Percentiles rank a stretch among this genome's conserved stretches.
These are phyloP conservation scores for Tragelaphus eurycerus DNA, from an alignment of 2,797 vertebrate genomes.

Conservation along the genomic window DNA sequence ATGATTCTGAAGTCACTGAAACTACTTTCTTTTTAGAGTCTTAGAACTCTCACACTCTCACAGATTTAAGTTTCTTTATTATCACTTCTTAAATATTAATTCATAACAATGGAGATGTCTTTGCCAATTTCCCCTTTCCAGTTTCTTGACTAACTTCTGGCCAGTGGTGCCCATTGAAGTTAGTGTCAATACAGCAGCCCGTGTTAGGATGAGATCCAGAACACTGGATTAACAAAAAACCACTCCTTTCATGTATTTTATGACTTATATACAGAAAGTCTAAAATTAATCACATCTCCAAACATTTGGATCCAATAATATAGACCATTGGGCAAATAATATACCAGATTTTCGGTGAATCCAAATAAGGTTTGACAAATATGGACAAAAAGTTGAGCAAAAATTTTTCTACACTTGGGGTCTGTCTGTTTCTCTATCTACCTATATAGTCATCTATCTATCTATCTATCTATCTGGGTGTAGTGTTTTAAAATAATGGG, in stretches of 20 bases:
- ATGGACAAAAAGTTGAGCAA: background rate
- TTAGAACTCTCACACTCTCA: background rate
- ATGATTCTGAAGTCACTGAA: background rate
- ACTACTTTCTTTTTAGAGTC: background rate
- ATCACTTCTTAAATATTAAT: background rate
- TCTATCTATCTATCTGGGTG: background rate
- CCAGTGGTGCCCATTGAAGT: background rate
- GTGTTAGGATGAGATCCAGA: background rate
- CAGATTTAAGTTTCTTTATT: background rate
- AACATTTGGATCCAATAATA: constrained; percentile 69
- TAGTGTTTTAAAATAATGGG: background rate
- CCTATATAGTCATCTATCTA: background rate
- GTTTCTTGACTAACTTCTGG: constrained; percentile 1
- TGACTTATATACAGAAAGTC: constrained; percentile 64
- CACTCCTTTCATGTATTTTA: background rate
- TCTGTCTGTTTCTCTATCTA: background rate
- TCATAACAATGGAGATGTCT: background rate
- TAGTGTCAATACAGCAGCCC: background rate
- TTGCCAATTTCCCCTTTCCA: background rate
- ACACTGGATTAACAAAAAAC: constrained; percentile 12
- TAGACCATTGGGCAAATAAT: constrained; percentile 49
- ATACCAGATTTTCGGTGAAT: constrained; percentile 65
- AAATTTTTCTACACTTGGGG: constrained; percentile 55
- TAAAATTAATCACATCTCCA: constrained; percentile 66
- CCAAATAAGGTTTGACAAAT: constrained; percentile 59